Evolutionary conservation across 2,888 invertebrate species (phyloP).

Genomic region (Eupeodes luniger): DNA sequence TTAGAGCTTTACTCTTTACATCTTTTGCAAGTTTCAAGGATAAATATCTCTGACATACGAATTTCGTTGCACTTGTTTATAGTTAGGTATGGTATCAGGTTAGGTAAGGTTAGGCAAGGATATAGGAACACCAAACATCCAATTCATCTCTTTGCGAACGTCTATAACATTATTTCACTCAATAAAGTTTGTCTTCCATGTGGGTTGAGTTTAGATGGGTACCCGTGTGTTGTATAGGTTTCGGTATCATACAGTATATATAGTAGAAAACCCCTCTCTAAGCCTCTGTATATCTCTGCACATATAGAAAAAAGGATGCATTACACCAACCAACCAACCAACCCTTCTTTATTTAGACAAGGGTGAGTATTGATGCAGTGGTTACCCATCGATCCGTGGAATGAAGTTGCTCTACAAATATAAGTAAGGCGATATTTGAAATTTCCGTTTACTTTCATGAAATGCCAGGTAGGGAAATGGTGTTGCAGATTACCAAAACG

Average conservation of each 20-base stretch:
- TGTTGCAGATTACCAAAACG: slow-evolving; percentile 52
- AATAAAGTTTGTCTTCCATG: slow-evolving; percentile 57
- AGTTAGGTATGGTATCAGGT: background rate
- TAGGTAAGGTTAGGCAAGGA: slow-evolving; percentile 24
- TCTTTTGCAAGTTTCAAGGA: slow-evolving; percentile 30
- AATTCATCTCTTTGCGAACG: slow-evolving; percentile 44
- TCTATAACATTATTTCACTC: slow-evolving; percentile 60
- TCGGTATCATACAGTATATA: background rate
- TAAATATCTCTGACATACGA: slow-evolving; percentile 31
- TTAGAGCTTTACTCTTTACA: slow-evolving; percentile 20
- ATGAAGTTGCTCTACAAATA: slow-evolving; percentile 59
- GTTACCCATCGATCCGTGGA: slow-evolving; percentile 59
- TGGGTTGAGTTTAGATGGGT: background rate
- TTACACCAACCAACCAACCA: background rate
- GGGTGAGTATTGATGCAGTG: slow-evolving; percentile 64
- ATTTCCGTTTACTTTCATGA: slow-evolving; percentile 54
- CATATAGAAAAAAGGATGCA: slow-evolving; percentile 16
- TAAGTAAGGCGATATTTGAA: slow-evolving; percentile 60
- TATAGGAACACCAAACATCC: slow-evolving; percentile 38
- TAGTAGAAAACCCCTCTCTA: background rate
- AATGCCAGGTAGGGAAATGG: slow-evolving; percentile 58
- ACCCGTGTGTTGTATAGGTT: no score
- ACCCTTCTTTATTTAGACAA: background rate
- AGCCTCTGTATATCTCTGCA: background rate
- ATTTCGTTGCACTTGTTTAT: slow-evolving; percentile 42